Conservation (phyloP, 2,113 vertebrate genomes). For the Cnemophilus loriae region DNA sequence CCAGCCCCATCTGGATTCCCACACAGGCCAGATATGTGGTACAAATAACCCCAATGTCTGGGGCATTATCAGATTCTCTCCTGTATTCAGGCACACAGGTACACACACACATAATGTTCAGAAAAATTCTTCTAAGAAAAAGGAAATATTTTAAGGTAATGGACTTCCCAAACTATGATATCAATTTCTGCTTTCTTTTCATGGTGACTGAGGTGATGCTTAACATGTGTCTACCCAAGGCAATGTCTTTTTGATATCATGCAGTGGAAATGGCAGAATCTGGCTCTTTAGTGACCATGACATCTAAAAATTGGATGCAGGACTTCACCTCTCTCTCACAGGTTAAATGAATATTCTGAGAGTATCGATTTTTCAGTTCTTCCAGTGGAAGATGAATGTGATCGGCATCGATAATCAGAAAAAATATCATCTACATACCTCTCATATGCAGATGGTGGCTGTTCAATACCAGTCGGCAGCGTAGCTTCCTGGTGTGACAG, state of each 20-base stretch:
- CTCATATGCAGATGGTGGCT: constrained; percentile 12
- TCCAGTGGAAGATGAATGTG: constrained; percentile 51
- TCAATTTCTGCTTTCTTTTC: neutral
- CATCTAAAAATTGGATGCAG: constrained; percentile 47
- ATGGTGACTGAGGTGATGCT: neutral
- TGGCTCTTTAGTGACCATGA: constrained; percentile 38
- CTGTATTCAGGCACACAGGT: neutral
- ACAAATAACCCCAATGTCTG: neutral
- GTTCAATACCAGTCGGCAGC: neutral
- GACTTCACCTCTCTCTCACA: constrained; percentile 41
- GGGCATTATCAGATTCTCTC: neutral
- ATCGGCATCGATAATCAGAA: constrained; percentile 44
- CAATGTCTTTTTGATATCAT: constrained; percentile 17
- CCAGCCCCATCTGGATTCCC: neutral
- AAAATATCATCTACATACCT: constrained; percentile 26
- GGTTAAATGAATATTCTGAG: constrained; percentile 59
- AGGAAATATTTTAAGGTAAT: neutral
- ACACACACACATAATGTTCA: neutral
- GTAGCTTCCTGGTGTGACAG: constrained; percentile 29
- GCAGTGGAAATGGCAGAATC: constrained; percentile 30
- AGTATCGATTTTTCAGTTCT: constrained; percentile 42
- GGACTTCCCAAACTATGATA: neutral
- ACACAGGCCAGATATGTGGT: neutral
- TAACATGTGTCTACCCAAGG: neutral
- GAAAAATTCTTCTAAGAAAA: neutral